Evolutionary conservation across 2,888 invertebrate genomes (phyloP), one percentile per base, ranked within the genome.

Genomic region (Drosophila dives): DNA sequence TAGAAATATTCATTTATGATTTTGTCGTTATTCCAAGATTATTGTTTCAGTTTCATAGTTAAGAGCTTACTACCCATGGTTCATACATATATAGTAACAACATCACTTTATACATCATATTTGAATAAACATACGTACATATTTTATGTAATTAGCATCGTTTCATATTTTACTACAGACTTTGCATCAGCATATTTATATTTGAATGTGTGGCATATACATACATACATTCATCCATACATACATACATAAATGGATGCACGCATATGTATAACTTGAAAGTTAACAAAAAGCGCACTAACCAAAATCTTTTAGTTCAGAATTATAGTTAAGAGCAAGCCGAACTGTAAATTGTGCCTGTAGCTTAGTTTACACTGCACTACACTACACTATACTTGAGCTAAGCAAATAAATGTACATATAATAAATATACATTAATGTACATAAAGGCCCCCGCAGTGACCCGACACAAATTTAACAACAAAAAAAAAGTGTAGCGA

Each of bases 261-360:
- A 32, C 48, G 45, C 20, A 20, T 23, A 23, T 29, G 20, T 11
- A 32, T 49, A 58, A 54, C 63, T 29, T 32, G 62, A 53, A 60
- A 36, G 55, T 58, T 51, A 56, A 72, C 58, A 64, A 54, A 70
- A 72, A 72, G 72, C 72, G 36, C 48, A 45, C 48, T 42, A 63
- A 20, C 20, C 58, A 17, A 61, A 55, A 38, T 56, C 2, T 40
- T 34, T 29, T 58, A 45, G 11, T 29, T 11, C 20, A 36, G 32
- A 50, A 50, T 50, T 63, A 50, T 23, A 42, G n/a, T 53, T 71
- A 42, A 65, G 59, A 58, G 49, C 50, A 64, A 61, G 38, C 49
- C 34, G 34, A 70, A 73, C 55, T 38, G 32, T 26, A 34, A 64
- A 45, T 61, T 59, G 34, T 50, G 54, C 17, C 48, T 50, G 42